Base-by-base conservation (phyloP, 2,888 invertebrate genomes). In the Leptinotarsa rubiginosa region DNA sequence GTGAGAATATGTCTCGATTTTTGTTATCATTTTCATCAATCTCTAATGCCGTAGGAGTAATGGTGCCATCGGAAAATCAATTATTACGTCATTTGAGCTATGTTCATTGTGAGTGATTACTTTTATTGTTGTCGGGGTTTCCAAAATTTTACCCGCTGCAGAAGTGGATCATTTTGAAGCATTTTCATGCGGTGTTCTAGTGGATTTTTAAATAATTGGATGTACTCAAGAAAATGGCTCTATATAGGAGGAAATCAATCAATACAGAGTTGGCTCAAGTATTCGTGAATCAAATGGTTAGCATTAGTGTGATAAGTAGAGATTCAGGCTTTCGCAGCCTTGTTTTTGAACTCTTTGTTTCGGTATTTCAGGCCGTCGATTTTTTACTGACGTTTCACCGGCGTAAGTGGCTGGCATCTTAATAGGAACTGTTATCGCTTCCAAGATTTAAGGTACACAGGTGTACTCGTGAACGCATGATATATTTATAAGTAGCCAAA, bases 31-130 rank as follows among this genome's bases (percentile, higher is more conserved):
- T n/a, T 41, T 10, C 62, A 62, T 12, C 62, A 62, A 62, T 62
- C 25, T 18, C 22, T 25, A 15, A 59, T 59, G 59, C n/a, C n/a
- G 56, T 2, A 3, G 20, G 1, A 20, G 20, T 54, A 54, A 54
- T 56, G 56, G 56, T 41, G 7, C 41, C 62, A 62, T 31, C 31
- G 31, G 62, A 62, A 62, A 62, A 62, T 62, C 31, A 62, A 62
- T 62, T 62, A 62, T 31, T n/a, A 4, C 62, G 41, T 62, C 62
- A 62, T 62, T 54, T 1, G 31, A 31, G 2, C 31, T 62, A 31
- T 62, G 31, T 62, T 25, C 5, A 31, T 4, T 62, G n/a, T 25
- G 16, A 31, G n/a, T 31, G 31, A 62, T 62, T 31, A 62, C 62
- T 62, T 62, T 62, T 16, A 62, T 62, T 62, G 62, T 62, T 31